phyloP scores from a whole-genome alignment of 2,797 vertebrate genomes.

The Nannoperca australis region DNA sequence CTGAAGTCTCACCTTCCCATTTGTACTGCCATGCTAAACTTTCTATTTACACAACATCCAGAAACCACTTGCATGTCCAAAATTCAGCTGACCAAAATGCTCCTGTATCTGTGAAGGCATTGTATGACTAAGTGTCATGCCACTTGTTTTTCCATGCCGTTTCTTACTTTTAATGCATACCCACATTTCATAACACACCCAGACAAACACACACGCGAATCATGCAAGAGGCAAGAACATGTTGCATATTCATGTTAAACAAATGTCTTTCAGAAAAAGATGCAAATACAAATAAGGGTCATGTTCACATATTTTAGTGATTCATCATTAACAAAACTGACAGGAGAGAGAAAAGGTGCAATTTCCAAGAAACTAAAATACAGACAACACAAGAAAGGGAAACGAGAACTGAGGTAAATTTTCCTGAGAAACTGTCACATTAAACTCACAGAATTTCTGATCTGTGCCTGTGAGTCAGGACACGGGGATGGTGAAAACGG shows the following conservation, averaged over 20 bases:
- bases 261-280: conserved; percentile 36
- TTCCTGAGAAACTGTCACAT: conserved; percentile 59
- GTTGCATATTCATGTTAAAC: conserved; percentile 27
- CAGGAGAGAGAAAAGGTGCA: conserved; percentile 45
- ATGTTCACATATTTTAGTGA: conserved; percentile 40
- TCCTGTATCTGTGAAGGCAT: background rate
- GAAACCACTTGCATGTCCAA: background rate
- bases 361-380: conserved; percentile 27
- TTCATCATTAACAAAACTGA: conserved; percentile 22
- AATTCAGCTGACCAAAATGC: background rate
- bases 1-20: background rate
- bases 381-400: background rate
- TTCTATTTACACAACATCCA: background rate
- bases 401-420: conserved; percentile 12
- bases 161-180: conserved; percentile 17
- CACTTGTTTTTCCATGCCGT: conserved; percentile 19
- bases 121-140: conserved; percentile 17
- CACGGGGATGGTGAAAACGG: background rate
- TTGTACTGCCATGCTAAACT: background rate
- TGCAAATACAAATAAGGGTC: conserved; percentile 10
- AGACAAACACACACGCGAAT: conserved; percentile 5
- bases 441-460: conserved; percentile 1
- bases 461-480: conserved; percentile 10
- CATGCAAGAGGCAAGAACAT: conserved; percentile 25
- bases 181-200: conserved; percentile 20